phyloP scores from a whole-genome alignment of 2,113 vertebrate species.

The Microcebus jonahi region DNA sequence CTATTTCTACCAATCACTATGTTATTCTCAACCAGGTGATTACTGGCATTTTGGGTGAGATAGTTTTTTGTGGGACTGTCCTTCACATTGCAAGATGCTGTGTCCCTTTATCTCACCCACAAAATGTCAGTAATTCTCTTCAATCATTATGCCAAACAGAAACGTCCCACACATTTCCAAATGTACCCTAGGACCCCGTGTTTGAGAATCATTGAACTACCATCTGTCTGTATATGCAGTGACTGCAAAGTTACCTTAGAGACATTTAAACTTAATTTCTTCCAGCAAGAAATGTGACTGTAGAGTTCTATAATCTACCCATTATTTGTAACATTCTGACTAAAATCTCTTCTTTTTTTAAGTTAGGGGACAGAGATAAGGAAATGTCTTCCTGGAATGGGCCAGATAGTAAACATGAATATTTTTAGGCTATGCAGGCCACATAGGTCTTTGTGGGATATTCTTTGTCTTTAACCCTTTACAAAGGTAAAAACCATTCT shows the following conservation, averaged over 20 bases:
- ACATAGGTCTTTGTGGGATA: background rate
- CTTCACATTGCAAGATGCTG: background rate
- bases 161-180: background rate
- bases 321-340: slow-evolving; percentile 35
- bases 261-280: background rate
- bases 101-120: background rate
- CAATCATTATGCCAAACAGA: background rate
- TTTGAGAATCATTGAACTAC: background rate
- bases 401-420: background rate
- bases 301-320: background rate
- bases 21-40: background rate
- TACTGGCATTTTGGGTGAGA: background rate
- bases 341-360: background rate
- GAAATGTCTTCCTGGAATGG: background rate
- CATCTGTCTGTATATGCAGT: background rate
- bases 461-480: background rate
- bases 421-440: background rate
- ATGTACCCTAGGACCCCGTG: background rate
- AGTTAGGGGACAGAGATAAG: background rate
- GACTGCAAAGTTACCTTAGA: background rate
- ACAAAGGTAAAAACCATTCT: background rate
- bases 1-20: background rate
- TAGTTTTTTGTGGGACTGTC: background rate
- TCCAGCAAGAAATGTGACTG: background rate
- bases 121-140: background rate